phyloP scores from a whole-genome alignment of 2,113 vertebrate genomes.

The Rhynchomys soricoides region DNA sequence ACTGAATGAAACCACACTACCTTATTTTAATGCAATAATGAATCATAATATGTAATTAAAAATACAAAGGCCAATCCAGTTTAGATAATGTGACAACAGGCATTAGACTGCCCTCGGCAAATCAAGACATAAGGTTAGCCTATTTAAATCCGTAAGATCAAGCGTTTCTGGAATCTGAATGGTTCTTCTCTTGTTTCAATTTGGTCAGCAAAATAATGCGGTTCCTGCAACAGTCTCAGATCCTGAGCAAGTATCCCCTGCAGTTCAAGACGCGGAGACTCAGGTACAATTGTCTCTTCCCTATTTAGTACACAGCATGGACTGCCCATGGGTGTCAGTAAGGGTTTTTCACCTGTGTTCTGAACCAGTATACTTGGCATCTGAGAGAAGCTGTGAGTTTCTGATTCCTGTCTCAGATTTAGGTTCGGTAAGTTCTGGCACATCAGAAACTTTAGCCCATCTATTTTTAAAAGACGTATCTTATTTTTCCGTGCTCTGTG shows the following conservation, averaged over 20 bases:
- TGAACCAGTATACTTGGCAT: accelerated
- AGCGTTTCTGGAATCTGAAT: not conserved
- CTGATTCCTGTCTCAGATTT: not conserved
- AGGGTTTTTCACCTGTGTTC: not conserved
- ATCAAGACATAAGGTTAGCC: not conserved
- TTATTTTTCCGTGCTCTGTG: not conserved
- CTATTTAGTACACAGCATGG: not conserved
- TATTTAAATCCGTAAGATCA: not conserved
- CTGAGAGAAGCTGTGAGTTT: not conserved
- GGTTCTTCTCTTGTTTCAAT: not conserved
- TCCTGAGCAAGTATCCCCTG: not conserved
- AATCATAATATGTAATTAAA: not conserved
- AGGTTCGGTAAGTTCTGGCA: not conserved
- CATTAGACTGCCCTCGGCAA: not conserved
- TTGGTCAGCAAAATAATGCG: not conserved
- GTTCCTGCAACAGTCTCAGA: not conserved
- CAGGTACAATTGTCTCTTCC: not conserved
- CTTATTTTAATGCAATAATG: not conserved
- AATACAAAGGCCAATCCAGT: not conserved
- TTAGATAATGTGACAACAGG: not conserved
- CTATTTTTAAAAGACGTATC: not conserved
- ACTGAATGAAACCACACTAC: not conserved
- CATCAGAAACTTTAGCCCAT: accelerated
- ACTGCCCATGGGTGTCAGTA: accelerated
- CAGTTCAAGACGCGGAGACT: not conserved